These are phyloP conservation scores for Rhodinocichla rosea DNA, from an alignment of 2,113 vertebrate species.

Conservation along the genomic window DNA sequence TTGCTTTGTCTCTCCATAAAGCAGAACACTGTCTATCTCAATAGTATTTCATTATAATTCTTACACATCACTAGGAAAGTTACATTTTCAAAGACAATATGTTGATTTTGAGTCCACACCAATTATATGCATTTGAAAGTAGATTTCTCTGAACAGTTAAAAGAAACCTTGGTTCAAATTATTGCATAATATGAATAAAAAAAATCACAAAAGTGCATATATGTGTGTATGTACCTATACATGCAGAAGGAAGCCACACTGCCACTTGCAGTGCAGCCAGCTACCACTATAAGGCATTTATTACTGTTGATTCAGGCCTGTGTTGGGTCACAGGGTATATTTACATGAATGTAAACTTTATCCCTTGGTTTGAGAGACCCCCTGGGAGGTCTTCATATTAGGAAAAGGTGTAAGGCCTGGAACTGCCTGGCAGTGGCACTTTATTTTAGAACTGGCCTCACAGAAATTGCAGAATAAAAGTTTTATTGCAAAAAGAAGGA, in stretches of 20 bases:
- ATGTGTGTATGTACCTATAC: not conserved
- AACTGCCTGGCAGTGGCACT: not conserved
- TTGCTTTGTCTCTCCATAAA: not conserved
- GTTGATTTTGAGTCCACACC: not conserved
- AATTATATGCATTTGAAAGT: not conserved
- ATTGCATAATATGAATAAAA: not conserved
- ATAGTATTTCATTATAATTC: not conserved
- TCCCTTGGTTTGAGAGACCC: not conserved
- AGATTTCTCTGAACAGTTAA: not conserved
- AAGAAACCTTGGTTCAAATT: not conserved
- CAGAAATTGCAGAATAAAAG: not conserved
- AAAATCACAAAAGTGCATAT: not conserved
- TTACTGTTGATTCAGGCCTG: not conserved
- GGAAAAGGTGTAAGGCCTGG: not conserved
- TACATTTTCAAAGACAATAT: not conserved
- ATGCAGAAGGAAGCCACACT: not conserved
- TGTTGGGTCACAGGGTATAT: not conserved
- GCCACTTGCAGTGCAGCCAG: not conserved
- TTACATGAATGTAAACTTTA: not conserved
- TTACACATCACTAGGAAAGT: not conserved
- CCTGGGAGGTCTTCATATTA: not conserved
- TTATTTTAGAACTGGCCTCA: not conserved
- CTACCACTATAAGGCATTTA: not conserved
- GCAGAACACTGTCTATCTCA: not conserved
- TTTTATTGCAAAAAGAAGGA: not conserved